Conservation (phyloP, 2,888 invertebrate genomes). For the Beris chalybata region DNA sequence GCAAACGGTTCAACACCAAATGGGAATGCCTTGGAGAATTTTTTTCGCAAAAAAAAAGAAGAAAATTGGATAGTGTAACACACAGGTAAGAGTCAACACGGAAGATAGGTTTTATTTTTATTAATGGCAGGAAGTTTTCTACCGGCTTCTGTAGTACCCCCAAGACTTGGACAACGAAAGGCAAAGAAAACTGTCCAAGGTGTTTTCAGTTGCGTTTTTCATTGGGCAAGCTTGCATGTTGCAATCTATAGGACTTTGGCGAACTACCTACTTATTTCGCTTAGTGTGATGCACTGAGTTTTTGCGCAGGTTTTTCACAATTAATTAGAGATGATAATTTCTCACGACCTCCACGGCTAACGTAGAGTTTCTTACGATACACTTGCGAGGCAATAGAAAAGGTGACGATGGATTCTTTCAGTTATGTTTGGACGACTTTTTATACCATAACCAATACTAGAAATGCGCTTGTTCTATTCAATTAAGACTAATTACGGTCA, state of each 20-base stretch:
- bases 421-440: too few species aligned
- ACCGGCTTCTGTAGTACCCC: too few species aligned
- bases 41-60: too few species aligned
- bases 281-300: conserved; percentile 17
- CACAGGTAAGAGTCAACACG: conserved; percentile 7
- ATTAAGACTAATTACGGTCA: too few species aligned
- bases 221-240: conserved; percentile 32
- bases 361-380: too few species aligned
- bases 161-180: too few species aligned
- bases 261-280: neutral
- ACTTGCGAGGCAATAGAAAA: too few species aligned
- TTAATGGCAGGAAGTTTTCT: conserved; percentile 2
- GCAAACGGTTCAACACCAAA: conserved; percentile 27
- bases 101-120: conserved; percentile 10
- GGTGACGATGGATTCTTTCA: too few species aligned
- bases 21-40: conserved; percentile 1
- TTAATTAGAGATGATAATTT: conserved; percentile 30
- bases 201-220: conserved; percentile 22
- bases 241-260: conserved; percentile 1
- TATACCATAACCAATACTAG: too few species aligned
- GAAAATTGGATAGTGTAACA: too few species aligned
- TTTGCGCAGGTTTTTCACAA: conserved; percentile 28
- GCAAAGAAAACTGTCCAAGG: conserved; percentile 29
- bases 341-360: conserved; percentile 17
- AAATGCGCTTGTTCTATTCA: too few species aligned